Evolutionary conservation across 2,113 vertebrate species (phyloP).

Genomic region (Pomatorhinus ruficollis): DNA sequence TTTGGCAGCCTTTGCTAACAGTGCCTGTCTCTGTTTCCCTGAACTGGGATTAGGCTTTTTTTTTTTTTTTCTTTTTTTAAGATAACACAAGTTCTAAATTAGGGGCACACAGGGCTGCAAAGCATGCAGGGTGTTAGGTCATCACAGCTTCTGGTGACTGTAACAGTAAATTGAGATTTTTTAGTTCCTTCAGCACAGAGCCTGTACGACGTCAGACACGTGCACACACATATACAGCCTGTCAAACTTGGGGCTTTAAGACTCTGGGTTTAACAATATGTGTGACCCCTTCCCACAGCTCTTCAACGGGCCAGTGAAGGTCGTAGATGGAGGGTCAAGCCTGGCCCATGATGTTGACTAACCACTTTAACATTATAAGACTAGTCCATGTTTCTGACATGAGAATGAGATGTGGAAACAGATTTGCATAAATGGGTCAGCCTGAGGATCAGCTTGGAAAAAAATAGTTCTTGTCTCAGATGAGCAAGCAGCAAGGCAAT

Average conservation of each 20-base stretch:
- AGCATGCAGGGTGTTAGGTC: accelerated
- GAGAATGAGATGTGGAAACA: neutral
- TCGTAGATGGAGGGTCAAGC: neutral
- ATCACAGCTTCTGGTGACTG: neutral
- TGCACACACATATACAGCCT: neutral
- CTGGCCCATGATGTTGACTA: neutral
- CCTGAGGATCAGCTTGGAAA: neutral
- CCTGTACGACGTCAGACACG: neutral
- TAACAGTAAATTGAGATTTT: neutral
- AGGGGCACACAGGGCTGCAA: neutral
- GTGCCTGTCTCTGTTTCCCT: neutral
- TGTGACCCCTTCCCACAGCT: neutral
- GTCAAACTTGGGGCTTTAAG: neutral
- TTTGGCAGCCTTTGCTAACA: neutral
- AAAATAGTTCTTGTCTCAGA: neutral
- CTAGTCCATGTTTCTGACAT: neutral
- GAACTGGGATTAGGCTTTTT: neutral
- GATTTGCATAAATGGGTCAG: neutral
- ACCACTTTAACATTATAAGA: neutral
- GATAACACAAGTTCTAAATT: neutral
- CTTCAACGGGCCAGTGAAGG: neutral
- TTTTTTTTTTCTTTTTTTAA: neutral
- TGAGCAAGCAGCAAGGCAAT: neutral
- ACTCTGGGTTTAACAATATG: neutral
- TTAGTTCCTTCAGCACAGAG: neutral